Evolutionary conservation across 64 coral and sea anemone species (phyloP), one percentile per base, ranked within the genome.

Genomic region (Pachyseris speciosa): DNA sequence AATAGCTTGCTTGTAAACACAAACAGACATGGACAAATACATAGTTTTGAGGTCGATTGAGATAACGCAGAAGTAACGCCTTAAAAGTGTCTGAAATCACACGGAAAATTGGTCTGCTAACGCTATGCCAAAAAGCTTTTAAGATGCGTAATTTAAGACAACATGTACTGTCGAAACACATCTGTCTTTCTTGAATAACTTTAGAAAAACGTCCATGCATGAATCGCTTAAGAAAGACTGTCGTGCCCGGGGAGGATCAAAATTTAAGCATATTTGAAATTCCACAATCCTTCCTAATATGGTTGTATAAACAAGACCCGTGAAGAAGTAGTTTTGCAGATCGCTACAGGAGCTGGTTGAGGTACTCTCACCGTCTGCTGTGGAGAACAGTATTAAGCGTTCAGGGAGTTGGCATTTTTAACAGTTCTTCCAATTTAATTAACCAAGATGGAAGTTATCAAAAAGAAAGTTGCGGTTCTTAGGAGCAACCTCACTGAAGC

Each of bases 401-500:
- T 28, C 26, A 30, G 28, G 28, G 11, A 78, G 52, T 53, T 40
- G 33, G 13, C 9, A 7, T 25, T 81, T 38, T 7, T 17, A 59
- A 37, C 30, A 19, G 9, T 59, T 11, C 37, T 22, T 20, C 29
- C 28, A 8, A n/a, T n/a, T n/a, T n/a, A 36, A 34, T 40, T 84
- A 32, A 76, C 61, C 15, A 90, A 96, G 90, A 96, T 96, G 95
- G 95, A 96, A 5, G 58, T 65, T 49, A 93, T 96, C 9, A 96
- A 84, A 73, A 96, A 96, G 80, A 96, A 96, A 86, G 67, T 96
- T 71, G 69, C 68, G 9, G 37, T 64, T 6, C 94, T 96, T 41
- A 47, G 55, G 57, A 30, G 41, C 9, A 65, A 7, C 7, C 94
- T 96, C 64, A 63, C 84, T 5, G 90, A 96, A 2, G 85, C 86